A percentile compares a stretch with the other conserved stretches of the same genome.
Conservation (phyloP, 2,113 vertebrate species). For the Triplophysa rosa region DNA sequence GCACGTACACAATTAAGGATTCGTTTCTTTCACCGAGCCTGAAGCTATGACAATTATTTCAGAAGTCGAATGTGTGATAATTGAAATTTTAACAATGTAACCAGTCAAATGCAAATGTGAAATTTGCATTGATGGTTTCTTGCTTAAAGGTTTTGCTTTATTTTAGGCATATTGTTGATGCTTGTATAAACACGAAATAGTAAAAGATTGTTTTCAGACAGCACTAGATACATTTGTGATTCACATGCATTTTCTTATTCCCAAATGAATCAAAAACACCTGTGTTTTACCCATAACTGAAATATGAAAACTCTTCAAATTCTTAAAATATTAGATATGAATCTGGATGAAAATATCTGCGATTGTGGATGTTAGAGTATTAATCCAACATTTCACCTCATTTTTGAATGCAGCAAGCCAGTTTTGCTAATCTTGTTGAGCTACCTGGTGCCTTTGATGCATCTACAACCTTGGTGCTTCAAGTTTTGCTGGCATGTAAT, state of each 20-base stretch:
- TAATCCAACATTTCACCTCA: no score
- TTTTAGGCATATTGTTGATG: background rate
- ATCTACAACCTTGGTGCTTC: no score
- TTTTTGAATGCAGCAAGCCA: no score
- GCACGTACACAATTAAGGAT: slow-evolving; percentile 61
- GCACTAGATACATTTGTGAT: no score
- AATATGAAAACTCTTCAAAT: no score
- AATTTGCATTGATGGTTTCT: slow-evolving; percentile 9
- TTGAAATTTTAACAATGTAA: slow-evolving; percentile 37
- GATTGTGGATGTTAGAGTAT: background rate
- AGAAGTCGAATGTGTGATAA: slow-evolving; percentile 34
- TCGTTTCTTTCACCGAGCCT: slow-evolving; percentile 58
- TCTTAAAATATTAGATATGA: no score
- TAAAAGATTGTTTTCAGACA: no score
- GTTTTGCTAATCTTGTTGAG: no score
- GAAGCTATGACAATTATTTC: slow-evolving; percentile 44
- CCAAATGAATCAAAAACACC: background rate
- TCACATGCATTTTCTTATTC: no score
- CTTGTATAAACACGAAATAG: background rate
- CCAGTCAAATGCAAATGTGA: slow-evolving; percentile 38
- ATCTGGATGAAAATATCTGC: background rate
- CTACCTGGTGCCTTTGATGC: no score
- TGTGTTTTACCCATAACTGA: no score
- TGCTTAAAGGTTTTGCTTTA: slow-evolving; percentile 8
- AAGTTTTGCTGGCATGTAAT: no score